A percentile compares a stretch with the other conserved stretches of the same genome.
These are phyloP conservation scores for Volucella bombylans DNA, from an alignment of 2,888 invertebrate genomes.

Conservation along the genomic window DNA sequence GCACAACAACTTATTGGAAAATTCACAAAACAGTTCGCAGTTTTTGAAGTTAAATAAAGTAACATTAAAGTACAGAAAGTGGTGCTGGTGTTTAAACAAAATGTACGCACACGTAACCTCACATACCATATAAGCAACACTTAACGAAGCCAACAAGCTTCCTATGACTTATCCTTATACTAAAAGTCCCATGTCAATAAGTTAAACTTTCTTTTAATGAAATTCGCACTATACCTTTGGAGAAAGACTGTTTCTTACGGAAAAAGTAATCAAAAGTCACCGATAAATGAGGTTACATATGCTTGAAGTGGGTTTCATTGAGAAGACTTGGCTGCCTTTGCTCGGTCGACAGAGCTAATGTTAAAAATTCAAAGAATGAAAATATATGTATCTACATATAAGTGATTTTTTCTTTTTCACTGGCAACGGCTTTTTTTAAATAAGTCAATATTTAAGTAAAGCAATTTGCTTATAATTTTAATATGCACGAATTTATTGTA, in stretches of 20 bases:
- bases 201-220: not conserved
- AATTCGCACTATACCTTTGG: not conserved
- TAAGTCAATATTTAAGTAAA: not conserved
- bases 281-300: slow-evolving; percentile 5
- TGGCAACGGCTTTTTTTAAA: too few species aligned
- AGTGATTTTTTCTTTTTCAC: not conserved
- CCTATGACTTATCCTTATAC: not conserved
- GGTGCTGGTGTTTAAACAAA: too few species aligned
- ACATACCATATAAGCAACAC: not conserved
- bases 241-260: not conserved
- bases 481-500: too few species aligned
- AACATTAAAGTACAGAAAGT: too few species aligned
- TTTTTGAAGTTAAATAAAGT: too few species aligned
- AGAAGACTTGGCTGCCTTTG: not conserved
- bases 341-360: not conserved
- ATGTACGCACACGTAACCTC: too few species aligned
- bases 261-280: slow-evolving; percentile 6
- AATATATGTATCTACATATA: slow-evolving; percentile 1
- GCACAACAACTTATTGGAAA: too few species aligned
- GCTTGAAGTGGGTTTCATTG: not conserved
- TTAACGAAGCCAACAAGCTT: not conserved
- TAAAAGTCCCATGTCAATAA: not conserved
- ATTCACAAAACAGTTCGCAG: too few species aligned
- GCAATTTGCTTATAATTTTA: too few species aligned
- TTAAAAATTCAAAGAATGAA: not conserved